Evolutionary conservation across 2,888 invertebrate species (phyloP).

Genomic region (Tetheella fluctuosa): DNA sequence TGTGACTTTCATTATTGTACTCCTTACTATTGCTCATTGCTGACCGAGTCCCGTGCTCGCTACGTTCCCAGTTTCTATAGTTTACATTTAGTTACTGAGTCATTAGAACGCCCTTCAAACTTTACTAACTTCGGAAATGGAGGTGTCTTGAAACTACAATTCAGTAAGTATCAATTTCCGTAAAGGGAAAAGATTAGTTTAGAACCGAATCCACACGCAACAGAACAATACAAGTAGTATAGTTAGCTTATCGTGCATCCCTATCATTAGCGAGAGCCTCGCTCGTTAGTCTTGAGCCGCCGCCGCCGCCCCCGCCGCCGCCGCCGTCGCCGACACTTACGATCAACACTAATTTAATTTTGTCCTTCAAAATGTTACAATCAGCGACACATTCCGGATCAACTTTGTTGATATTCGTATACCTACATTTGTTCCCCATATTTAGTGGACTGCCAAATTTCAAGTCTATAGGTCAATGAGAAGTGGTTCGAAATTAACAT

Average conservation of each 20-base stretch:
- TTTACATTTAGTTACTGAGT: neutral
- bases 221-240: conserved; percentile 9
- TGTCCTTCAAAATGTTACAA: too few relatives aligned
- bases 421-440: too few relatives aligned
- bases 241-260: neutral
- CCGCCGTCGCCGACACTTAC: too few relatives aligned
- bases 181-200: conserved; percentile 23
- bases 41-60: neutral
- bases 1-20: neutral
- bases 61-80: neutral
- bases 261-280: neutral
- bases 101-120: conserved; percentile 1
- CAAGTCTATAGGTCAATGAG: too few relatives aligned
- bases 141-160: conserved; percentile 15
- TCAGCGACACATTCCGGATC: too few relatives aligned
- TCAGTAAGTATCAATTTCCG: conserved; percentile 24
- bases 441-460: too few relatives aligned
- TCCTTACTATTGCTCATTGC: neutral
- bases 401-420: too few relatives aligned
- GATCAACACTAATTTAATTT: too few relatives aligned
- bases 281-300: neutral
- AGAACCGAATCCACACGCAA: conserved; percentile 21
- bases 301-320: neutral
- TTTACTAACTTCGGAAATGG: neutral
- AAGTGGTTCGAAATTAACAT: too few relatives aligned